Conservation (phyloP, 2,888 invertebrate species). For the Pristionchus exspectatus region DNA sequence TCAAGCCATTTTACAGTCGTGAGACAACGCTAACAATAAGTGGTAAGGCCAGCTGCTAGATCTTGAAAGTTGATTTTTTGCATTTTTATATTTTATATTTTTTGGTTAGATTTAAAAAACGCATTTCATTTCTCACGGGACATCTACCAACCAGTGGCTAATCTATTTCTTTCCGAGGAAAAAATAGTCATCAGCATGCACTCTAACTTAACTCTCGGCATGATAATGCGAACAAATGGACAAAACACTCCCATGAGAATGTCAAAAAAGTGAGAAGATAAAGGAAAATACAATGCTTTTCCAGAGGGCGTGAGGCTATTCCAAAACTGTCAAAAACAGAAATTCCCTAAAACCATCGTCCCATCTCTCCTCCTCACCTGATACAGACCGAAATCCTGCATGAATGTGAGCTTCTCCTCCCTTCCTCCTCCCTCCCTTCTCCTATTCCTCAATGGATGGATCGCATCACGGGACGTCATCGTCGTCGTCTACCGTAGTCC, state of each 20-base stretch:
- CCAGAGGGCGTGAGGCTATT: no score
- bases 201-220: no score
- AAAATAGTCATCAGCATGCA: no score
- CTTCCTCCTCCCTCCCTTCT: not conserved
- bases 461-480: conserved; percentile 3
- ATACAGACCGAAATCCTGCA: conserved; percentile 44
- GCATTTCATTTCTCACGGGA: no score
- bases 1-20: no score
- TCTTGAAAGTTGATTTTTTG: not conserved
- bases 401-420: not conserved
- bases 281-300: no score
- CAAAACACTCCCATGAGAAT: no score
- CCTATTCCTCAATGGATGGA: conserved; percentile 9
- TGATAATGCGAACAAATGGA: no score
- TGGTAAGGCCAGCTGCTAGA: conserved; percentile 65
- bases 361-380: conserved; percentile 1
- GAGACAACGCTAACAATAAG: no score
- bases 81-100: not conserved
- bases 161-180: no score
- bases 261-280: no score
- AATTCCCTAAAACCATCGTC: not conserved
- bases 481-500: not conserved
- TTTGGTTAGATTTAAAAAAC: not conserved
- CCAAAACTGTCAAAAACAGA: not conserved
- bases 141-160: no score